Conservation (phyloP, 92 coral and sea anemone genomes). For the Anthopleura xanthogrammica region DNA sequence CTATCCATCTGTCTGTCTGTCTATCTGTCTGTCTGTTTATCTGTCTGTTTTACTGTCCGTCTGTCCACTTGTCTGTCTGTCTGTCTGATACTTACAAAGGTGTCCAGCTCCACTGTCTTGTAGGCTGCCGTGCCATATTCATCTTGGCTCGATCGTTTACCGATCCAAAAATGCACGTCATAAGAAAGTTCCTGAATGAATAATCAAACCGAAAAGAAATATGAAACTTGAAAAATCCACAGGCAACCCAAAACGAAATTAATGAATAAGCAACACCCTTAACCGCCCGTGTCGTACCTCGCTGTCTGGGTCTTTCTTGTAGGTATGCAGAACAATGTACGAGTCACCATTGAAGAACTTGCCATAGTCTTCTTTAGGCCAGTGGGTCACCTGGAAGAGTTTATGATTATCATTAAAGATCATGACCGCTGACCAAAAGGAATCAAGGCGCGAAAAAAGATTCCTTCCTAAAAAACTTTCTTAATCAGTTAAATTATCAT, state of each 20-base stretch:
- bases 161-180: conserved; percentile 91
- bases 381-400: conserved; percentile 66
- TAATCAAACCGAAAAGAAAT: neutral
- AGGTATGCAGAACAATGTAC: conserved; percentile 82
- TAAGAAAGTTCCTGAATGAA: conserved; percentile 63
- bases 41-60: neutral
- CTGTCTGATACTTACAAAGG: conserved; percentile 55
- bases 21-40: too few species aligned
- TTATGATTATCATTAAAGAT: neutral
- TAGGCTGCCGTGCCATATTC: conserved; percentile 97
- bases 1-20: too few species aligned
- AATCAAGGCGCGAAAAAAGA: neutral
- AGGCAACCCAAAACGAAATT: neutral
- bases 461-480: neutral
- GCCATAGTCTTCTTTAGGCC: conserved; percentile 84
- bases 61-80: neutral
- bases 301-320: conserved; percentile 87
- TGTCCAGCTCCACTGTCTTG: conserved; percentile 88
- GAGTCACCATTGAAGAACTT: conserved; percentile 89
- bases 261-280: too few species aligned
- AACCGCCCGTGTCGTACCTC: conserved; percentile 53
- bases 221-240: neutral
- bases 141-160: conserved; percentile 73
- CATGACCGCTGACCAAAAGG: neutral
- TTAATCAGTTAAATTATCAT: too few species aligned